Conservation (phyloP, 2,888 invertebrate species). For the Prenolepis imparis region DNA sequence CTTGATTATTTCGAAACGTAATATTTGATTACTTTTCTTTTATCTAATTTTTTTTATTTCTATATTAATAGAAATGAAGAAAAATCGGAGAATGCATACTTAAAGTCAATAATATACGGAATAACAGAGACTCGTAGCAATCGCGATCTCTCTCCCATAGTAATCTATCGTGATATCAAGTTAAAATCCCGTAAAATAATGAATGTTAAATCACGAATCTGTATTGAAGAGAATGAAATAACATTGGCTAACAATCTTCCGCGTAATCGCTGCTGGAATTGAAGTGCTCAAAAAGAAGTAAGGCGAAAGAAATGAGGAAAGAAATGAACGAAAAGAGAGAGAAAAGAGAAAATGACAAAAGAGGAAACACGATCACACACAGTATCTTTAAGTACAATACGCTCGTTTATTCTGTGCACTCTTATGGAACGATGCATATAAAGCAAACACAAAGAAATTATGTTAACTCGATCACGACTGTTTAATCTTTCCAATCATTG, state of each 20-base stretch:
- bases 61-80: not conserved
- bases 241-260: slow-evolving; percentile 16
- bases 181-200: slow-evolving; percentile 14
- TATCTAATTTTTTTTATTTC: not conserved
- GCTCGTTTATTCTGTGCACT: not conserved
- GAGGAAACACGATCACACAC: slow-evolving; percentile 3
- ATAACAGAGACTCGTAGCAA: not conserved
- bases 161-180: not conserved
- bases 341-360: not conserved
- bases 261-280: slow-evolving; percentile 10
- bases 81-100: not conserved
- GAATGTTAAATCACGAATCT: slow-evolving; percentile 20
- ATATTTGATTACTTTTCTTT: not conserved
- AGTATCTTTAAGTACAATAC: not conserved
- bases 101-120: not conserved
- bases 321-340: not conserved
- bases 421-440: not conserved
- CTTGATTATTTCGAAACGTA: not conserved
- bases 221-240: slow-evolving; percentile 29
- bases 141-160: not conserved
- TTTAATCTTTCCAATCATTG: not conserved
- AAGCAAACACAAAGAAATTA: not conserved
- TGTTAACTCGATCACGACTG: not conserved
- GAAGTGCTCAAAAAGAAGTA: not conserved
- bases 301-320: slow-evolving; percentile 21